phyloP scores from a whole-genome alignment of 2,113 vertebrate species.

The Hemibagrus wyckioides region DNA sequence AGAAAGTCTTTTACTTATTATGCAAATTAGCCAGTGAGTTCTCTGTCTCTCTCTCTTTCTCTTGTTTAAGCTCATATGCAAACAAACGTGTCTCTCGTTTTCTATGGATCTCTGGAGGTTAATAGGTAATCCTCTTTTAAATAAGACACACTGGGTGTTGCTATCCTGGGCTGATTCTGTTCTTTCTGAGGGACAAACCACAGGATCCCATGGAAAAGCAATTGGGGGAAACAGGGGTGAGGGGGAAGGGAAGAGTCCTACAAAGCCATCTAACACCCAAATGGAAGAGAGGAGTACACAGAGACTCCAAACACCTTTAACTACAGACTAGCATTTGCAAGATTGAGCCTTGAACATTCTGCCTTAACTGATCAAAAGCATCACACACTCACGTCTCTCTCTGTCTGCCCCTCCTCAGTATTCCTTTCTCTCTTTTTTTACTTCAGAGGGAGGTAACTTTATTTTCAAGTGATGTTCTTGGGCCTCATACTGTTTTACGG shows the following conservation, averaged over 20 bases:
- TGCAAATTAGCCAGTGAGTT: background rate
- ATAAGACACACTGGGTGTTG: slow-evolving; percentile 62
- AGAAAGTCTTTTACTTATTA: slow-evolving; percentile 17
- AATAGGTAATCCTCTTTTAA: slow-evolving; percentile 73
- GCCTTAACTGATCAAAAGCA: slow-evolving; percentile 46
- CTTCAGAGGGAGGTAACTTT: slow-evolving; percentile 60
- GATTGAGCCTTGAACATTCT: slow-evolving; percentile 33
- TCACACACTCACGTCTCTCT: slow-evolving; percentile 42
- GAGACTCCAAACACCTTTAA: slow-evolving; percentile 56
- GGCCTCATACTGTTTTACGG: slow-evolving; percentile 71
- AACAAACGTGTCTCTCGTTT: slow-evolving; percentile 36
- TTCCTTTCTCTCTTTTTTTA: slow-evolving; percentile 39
- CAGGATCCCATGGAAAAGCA: slow-evolving; percentile 63
- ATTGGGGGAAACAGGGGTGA: slow-evolving; percentile 51
- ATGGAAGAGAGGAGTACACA: slow-evolving; percentile 50
- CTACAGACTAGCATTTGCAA: slow-evolving; percentile 11
- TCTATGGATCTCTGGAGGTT: slow-evolving; percentile 55
- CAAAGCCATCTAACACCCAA: background rate
- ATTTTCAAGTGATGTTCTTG: slow-evolving; percentile 58
- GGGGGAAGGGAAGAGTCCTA: slow-evolving; percentile 22
- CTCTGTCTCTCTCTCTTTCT: slow-evolving; percentile 8
- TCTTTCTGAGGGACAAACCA: slow-evolving; percentile 66
- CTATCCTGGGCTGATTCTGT: slow-evolving; percentile 52
- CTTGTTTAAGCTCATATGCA: slow-evolving; percentile 46
- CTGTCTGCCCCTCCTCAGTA: slow-evolving; percentile 52